Conservation (phyloP, 2,888 invertebrate genomes). For the Cephus spinipes region DNA sequence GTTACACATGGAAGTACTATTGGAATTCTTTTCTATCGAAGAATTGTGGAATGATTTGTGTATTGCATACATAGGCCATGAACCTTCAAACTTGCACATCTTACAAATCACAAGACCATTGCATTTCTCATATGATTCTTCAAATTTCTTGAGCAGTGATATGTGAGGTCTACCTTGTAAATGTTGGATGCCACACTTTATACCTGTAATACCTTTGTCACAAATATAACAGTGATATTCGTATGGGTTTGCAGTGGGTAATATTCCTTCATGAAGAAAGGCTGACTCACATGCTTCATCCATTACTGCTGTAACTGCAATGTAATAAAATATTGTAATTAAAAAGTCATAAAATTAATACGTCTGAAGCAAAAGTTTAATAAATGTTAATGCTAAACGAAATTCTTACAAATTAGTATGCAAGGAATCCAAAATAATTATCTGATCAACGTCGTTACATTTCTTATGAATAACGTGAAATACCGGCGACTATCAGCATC, state of each 20-base stretch:
- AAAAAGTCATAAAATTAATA: no score
- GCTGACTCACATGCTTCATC: background rate
- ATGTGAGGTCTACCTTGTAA: background rate
- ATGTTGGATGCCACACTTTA: background rate
- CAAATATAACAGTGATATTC: background rate
- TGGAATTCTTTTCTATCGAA: background rate
- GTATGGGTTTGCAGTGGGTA: background rate
- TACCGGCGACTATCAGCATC: no score
- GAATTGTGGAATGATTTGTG: background rate
- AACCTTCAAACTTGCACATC: background rate
- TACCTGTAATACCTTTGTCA: background rate
- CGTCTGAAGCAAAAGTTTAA: background rate
- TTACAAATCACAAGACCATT: background rate
- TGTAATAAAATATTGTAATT: background rate
- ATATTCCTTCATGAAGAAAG: background rate
- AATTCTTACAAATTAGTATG: background rate
- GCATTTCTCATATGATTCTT: background rate
- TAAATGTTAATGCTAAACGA: background rate
- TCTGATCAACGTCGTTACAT: background rate
- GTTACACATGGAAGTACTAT: background rate
- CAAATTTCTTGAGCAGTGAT: background rate
- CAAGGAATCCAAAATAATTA: background rate
- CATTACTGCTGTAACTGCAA: background rate
- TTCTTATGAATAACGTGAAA: background rate
- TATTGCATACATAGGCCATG: background rate